Percentiles rank a stretch among this genome's conserved stretches.
These are phyloP conservation scores for Irena cyanogastra DNA, from an alignment of 2,113 vertebrate genomes.

Conservation along the genomic window DNA sequence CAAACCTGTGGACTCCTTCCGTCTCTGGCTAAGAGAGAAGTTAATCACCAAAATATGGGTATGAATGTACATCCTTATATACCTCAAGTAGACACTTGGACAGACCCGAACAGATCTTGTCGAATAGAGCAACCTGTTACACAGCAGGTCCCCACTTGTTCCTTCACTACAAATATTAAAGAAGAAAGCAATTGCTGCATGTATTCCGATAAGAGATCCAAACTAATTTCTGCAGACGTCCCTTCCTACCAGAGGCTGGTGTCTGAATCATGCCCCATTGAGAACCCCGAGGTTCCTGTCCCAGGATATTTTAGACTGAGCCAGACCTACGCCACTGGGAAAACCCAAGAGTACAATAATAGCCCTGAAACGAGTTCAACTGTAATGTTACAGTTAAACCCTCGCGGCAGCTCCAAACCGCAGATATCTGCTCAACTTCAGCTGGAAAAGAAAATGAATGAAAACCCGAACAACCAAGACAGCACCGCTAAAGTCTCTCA, in stretches of 20 bases:
- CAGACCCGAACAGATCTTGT: conserved; percentile 93
- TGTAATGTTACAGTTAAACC: conserved; percentile 91
- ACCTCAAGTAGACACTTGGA: conserved; percentile 98
- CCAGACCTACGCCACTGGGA: conserved; percentile 94
- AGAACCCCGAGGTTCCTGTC: conserved; percentile 96
- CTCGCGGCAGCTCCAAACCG: conserved; percentile 88
- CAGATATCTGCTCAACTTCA: conserved; percentile 86
- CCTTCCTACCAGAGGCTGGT: conserved; percentile 89
- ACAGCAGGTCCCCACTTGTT: conserved; percentile 93
- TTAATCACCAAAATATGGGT: conserved; percentile 96
- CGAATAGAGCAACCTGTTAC: conserved; percentile 93
- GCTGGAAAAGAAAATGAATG: conserved; percentile 88
- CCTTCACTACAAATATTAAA: conserved; percentile 97
- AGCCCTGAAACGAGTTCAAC: conserved; percentile 87
- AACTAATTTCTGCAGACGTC: conserved; percentile 89
- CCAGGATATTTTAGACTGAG: conserved; percentile 99
- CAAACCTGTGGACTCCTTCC: conserved; percentile 99
- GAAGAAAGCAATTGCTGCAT: conserved; percentile 99
- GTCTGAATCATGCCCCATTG: conserved; percentile 87
- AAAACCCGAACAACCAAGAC: conserved; percentile 80
- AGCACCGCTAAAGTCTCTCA: conserved; percentile 80
- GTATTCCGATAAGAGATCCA: conserved; percentile 97
- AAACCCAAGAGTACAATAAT: conserved; percentile 93
- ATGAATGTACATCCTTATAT: conserved; percentile 99
- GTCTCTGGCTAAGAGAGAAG: conserved; percentile 97